phyloP scores from a whole-genome alignment of 2,113 vertebrate genomes.

The Pogona vitticeps region DNA sequence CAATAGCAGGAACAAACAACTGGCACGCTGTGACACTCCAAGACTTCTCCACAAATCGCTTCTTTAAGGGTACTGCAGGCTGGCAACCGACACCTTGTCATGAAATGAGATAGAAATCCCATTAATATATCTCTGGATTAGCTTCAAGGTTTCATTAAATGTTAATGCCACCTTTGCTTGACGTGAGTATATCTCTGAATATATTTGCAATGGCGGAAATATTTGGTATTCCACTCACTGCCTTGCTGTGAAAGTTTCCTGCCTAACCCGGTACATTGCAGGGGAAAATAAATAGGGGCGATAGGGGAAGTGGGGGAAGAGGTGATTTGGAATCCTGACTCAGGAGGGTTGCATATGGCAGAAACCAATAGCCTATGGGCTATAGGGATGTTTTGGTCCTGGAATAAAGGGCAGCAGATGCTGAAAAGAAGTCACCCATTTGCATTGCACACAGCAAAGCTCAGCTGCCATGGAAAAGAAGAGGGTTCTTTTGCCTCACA shows the following conservation, averaged over 20 bases:
- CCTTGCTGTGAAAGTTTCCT: background rate
- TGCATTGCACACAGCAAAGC: background rate
- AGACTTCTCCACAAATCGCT: conserved; percentile 29
- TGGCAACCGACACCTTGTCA: conserved; percentile 22
- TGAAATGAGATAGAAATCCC: conserved; percentile 49
- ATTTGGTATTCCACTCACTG: conserved; percentile 38
- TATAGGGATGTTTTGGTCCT: background rate
- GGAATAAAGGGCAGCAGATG: background rate
- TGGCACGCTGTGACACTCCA: conserved; percentile 30
- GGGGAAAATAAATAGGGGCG: background rate
- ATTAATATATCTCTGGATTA: conserved; percentile 31
- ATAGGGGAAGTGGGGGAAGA: background rate
- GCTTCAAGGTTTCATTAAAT: conserved; percentile 48
- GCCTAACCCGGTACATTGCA: background rate
- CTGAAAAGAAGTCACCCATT: background rate
- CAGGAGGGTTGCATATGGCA: no score
- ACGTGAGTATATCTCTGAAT: background rate
- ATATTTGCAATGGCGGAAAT: background rate
- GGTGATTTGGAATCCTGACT: background rate
- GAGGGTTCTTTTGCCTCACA: background rate
- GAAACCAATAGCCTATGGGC: conserved; percentile 6
- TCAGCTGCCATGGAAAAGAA: no score
- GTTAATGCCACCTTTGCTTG: conserved; percentile 40
- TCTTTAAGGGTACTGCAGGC: conserved; percentile 44
- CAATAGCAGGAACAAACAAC: conserved; percentile 35